Conservation (phyloP, 2,113 vertebrate genomes). For the Charina bottae region DNA sequence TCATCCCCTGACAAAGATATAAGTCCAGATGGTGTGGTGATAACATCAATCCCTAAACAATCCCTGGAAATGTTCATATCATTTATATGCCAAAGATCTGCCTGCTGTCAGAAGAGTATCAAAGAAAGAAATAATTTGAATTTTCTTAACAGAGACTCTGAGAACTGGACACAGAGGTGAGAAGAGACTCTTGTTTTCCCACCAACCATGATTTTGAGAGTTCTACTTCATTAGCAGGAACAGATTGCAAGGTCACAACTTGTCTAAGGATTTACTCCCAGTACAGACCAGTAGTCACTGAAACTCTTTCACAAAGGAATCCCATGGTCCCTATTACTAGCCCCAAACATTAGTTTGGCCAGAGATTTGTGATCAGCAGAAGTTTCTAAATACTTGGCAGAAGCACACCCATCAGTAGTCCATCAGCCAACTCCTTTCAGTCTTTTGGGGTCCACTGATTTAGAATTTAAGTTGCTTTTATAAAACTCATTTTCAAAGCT, state of each 20-base stretch:
- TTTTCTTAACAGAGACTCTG: not conserved
- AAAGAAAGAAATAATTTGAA: not conserved
- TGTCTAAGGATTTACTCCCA: not conserved
- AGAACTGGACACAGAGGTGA: not conserved
- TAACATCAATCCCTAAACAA: not conserved
- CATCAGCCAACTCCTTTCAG: not conserved
- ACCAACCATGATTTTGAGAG: not conserved
- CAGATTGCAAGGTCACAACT: not conserved
- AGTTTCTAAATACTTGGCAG: not conserved
- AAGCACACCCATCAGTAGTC: not conserved
- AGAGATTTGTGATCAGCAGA: not conserved
- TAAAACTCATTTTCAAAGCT: not conserved
- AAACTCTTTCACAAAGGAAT: not conserved
- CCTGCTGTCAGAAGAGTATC: not conserved
- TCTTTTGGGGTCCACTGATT: not conserved
- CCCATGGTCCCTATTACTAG: not conserved
- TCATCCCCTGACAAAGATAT: not conserved
- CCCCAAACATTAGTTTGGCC: not conserved
- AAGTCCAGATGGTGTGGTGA: not conserved
- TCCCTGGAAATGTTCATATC: not conserved
- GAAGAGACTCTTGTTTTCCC: not conserved
- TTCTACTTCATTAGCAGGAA: not conserved
- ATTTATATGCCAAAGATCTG: not conserved
- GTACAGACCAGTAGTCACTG: not conserved
- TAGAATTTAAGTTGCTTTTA: not conserved